phyloP scores from a whole-genome alignment of 2,888 invertebrate genomes.

The Iphiclides podalirius region DNA sequence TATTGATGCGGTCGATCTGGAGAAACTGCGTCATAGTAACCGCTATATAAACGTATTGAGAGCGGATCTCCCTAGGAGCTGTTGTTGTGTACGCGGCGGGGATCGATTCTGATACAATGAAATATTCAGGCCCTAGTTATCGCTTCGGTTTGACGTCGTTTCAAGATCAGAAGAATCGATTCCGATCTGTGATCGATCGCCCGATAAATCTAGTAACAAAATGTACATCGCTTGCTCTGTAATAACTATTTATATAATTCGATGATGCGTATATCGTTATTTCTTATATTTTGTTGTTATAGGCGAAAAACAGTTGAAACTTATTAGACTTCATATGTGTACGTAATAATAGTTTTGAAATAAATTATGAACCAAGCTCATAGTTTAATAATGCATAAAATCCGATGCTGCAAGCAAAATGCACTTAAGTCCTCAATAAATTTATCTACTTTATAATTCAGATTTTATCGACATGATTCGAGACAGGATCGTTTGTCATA shows the following conservation, averaged over 20 bases:
- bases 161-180: too few species aligned
- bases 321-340: too few species aligned
- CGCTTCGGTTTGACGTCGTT: too few species aligned
- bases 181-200: too few species aligned
- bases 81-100: constrained; percentile 23
- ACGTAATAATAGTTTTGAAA: constrained; percentile 10
- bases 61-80: constrained; percentile 14
- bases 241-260: too few species aligned
- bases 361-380: neutral
- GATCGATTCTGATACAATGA: constrained; percentile 33
- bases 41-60: constrained; percentile 21
- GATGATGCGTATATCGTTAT: too few species aligned
- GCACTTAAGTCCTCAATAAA: neutral
- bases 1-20: constrained; percentile 33
- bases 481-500: constrained; percentile 5
- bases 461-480: constrained; percentile 3
- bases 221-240: too few species aligned
- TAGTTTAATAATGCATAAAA: constrained; percentile 2
- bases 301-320: too few species aligned
- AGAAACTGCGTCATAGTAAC: constrained; percentile 31
- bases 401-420: neutral
- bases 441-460: constrained; percentile 7
- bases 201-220: too few species aligned
- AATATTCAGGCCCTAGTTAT: constrained; percentile 36
- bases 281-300: too few species aligned